Evolutionary conservation across 1,140 invertebrate species (phyloP).

Genomic region (Zaprionus davidi): DNA sequence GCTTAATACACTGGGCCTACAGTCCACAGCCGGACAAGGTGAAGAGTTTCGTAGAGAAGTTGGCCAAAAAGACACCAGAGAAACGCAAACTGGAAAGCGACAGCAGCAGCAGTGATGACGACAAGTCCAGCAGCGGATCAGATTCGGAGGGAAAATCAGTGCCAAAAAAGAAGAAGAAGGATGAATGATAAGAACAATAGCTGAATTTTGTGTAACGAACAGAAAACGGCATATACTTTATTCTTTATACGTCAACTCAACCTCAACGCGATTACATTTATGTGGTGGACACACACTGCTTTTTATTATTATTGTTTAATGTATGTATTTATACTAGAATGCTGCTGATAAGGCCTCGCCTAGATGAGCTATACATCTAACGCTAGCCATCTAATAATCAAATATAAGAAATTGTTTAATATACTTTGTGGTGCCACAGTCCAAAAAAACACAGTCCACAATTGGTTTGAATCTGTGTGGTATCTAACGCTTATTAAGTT

Average conservation of each 20-base stretch:
- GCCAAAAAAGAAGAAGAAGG: slow-evolving; percentile 73
- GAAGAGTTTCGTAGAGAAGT: slow-evolving; percentile 75
- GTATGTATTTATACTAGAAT: slow-evolving; percentile 42
- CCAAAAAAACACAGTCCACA: neutral
- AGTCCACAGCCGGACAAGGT: slow-evolving; percentile 86
- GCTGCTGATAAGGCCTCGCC: slow-evolving; percentile 47
- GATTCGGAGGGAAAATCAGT: slow-evolving; percentile 55
- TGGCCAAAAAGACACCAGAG: slow-evolving; percentile 62
- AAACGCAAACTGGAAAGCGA: slow-evolving; percentile 69
- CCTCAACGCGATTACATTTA: slow-evolving; percentile 70
- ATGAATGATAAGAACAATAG: slow-evolving; percentile 29
- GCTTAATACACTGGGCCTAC: slow-evolving; percentile 88
- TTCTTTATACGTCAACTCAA: slow-evolving; percentile 66
- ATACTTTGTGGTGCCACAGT: slow-evolving; percentile 6
- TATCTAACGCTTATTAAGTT: neutral
- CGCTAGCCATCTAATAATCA: slow-evolving; percentile 48
- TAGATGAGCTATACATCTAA: slow-evolving; percentile 53
- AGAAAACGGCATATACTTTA: slow-evolving; percentile 74
- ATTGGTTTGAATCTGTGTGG: slow-evolving; percentile 2
- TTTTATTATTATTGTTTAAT: slow-evolving; percentile 43
- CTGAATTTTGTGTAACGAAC: slow-evolving; percentile 65
- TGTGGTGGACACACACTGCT: slow-evolving; percentile 46
- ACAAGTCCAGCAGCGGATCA: slow-evolving; percentile 40
- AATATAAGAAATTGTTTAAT: slow-evolving; percentile 38
- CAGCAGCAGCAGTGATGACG: slow-evolving; percentile 57